Base-by-base conservation (phyloP, 2,888 invertebrate genomes). In the Drosophila testacea region DNA sequence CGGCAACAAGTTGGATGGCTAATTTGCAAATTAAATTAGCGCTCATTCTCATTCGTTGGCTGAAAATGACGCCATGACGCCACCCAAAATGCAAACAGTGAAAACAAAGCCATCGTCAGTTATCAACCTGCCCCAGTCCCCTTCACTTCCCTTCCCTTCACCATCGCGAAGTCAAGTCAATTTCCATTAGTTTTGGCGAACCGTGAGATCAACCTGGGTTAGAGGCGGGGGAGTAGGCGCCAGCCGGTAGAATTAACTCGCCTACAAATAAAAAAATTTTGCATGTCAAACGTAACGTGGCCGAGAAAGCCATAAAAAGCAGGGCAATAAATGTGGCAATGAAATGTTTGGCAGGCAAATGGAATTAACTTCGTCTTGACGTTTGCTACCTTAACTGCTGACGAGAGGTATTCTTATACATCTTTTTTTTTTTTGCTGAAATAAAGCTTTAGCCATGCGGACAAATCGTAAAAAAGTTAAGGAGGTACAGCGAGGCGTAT, bases 1-100 rank as follows among this genome's bases (percentile, higher is more conserved):
- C 73, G 50, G 52, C 79, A 69, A 64, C 68, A 70, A 76, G 70
- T 51, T 63, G 22, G 69, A 55, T 61, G 87, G 77, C 81, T 81
- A 88, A 85, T 86, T 86, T 83, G 81, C 79, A 85, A 85, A 85
- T 85, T 85, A 85, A 85, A 85, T 85, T 85, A 85, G 87, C 89
- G 87, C 79, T 83, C 79, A 79, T 68, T 86, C 86, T 60, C 81
- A 74, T 76, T 86, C 41, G 56, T 47, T 27, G 72, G 54, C 65
- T 65, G 68, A 48, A 70, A 79, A 83, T 84, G 84, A 63, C 77
- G 72, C 55, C 77, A 75, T 75, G 73, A 79, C 86, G 84, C 86
- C 83, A 88, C 71, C 73, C 56, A 34, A 72, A 78, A 73, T 72
- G 77, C 79, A 74, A 71, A 69, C 62, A 46, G 16, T 22, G 16